Evolutionary conservation across 2,888 invertebrate genomes (phyloP), one percentile per base, ranked within the genome.

Genomic region (Ischnus inquisitorius): DNA sequence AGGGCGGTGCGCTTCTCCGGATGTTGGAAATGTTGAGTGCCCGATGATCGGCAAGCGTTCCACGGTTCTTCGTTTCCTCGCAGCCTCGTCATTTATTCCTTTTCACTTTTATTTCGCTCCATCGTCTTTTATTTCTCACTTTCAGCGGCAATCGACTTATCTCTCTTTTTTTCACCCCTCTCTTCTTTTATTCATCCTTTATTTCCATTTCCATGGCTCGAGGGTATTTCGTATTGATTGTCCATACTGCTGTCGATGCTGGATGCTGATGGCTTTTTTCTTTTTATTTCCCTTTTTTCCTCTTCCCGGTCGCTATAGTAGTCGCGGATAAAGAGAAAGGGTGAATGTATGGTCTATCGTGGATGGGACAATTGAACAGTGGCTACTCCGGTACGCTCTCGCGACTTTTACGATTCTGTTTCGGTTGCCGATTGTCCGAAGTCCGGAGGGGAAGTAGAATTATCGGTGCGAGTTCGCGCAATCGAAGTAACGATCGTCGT

Each of bases 151-250:
- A 69, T 69, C 69, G 54, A 51, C 48, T 69, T 41, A 64, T 19
- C n/a, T n/a, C n/a, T n/a, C n/a, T 71, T 77, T 39, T 60, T 71
- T 48, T 3, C 43, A 14, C 46, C 41, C 75, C 46, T 69, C 74
- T 68, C 25, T 78, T 75, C 75, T 76, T 80, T 83, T 71, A 75
- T 75, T 62, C 67, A 64, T 69, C 25, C 43, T 34, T 67, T 51
- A 79, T 83, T 79, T 79, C 79, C 79, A 83, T 83, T 79, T 83
- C 83, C 69, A 83, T 71, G 46, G 79, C 79, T 71, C 65, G 79
- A 57, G 69, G 79, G 54, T 65, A 28, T 83, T 79, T 39, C 57
- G 67, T 69, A 79, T 83, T 79, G 79, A 83, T 79, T 83, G 64
- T 57, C 68, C 76, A 71, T 71, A 34, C 76, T 43, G 69, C 67